Conservation (phyloP, 2,888 invertebrate genomes). For the Linnaemya vulpina region DNA sequence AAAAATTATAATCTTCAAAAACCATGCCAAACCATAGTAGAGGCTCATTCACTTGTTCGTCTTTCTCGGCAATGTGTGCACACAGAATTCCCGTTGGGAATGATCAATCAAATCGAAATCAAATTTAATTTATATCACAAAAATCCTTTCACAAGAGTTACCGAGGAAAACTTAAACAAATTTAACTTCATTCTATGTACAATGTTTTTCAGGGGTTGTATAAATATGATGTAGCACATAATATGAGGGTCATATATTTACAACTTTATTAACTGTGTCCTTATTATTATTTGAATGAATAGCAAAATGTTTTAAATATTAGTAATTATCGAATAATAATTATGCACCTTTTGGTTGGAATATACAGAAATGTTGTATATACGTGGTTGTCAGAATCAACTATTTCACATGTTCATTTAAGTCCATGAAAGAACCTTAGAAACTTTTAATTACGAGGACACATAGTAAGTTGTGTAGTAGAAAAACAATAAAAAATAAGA, state of each 20-base stretch:
- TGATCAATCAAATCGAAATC: constrained; percentile 82
- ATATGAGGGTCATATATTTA: constrained; percentile 44
- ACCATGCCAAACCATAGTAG: constrained; percentile 15
- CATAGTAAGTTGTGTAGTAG: no score
- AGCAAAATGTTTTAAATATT: neutral
- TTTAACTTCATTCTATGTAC: constrained; percentile 37
- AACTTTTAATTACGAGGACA: no score
- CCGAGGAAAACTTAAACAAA: constrained; percentile 47
- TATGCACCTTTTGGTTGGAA: no score
- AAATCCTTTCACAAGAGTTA: constrained; percentile 67
- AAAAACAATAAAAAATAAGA: no score
- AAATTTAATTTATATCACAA: constrained; percentile 73
- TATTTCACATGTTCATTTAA: no score
- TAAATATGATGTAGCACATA: constrained; percentile 7
- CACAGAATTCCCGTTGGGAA: constrained; percentile 80
- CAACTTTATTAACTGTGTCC: constrained; percentile 20
- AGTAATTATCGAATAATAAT: neutral
- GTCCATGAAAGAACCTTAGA: no score
- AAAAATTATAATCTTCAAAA: constrained; percentile 67
- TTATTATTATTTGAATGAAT: constrained; percentile 21
- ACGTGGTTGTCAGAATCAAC: no score
- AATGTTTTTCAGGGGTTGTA: constrained; percentile 64
- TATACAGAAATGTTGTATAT: no score
- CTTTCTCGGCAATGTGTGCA: neutral
- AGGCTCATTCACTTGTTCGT: constrained; percentile 1